Base-by-base conservation (phyloP, 2,797 vertebrate genomes). In the Propithecus perrieri region DNA sequence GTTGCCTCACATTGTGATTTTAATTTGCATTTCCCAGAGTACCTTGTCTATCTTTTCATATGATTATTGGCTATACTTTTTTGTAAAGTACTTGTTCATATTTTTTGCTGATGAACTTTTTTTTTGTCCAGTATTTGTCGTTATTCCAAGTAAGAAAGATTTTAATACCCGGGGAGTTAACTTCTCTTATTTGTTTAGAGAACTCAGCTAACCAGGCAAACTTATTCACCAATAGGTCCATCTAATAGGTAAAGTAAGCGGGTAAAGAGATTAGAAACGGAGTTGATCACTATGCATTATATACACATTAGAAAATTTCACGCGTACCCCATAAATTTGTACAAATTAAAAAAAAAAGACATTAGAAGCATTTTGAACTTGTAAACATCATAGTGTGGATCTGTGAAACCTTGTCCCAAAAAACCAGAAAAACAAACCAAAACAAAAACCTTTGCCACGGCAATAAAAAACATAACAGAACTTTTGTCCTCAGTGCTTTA, bases 121-220 rank as follows among this genome's bases (percentile, higher is more conserved):
- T 55, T 94, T 91, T 80, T 95, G 48, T 83, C 57, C 14, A 87
- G 15, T 83, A 67, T 65, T 67, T 67, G 33, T n/a, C 20, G 15
- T 87, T 92, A 55, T 80, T 11, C 41, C 17, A 50, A 72, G 33
- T 85, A 85, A 94, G 53, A 22, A 72, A 72, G 65, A 55, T 72
- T 90, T 94, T 76, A 75, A 85, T 50, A 92, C 13, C 26, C 86
- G 57, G 15, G 20, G 15, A 74, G 20, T 88, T 91, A 91, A 63
- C 8, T n/a, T 81, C 30, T 74, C 46, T 86, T 67, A 38, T 69
- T 92, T 87, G 26, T 90, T 92, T 88, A 84, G 76, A 65, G 84
- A 96, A 79, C 24, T 87, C 59, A 85, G 63, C 53, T 84, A 88
- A 69, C 65, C 26, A 89, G 69, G 30, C n/a, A 87, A 33, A 94